A percentile compares a stretch with the other conserved stretches of the same genome.
Evolutionary conservation across 92 coral and sea anemone genomes (phyloP).

Genomic region (Zoanthus sansibaricus): DNA sequence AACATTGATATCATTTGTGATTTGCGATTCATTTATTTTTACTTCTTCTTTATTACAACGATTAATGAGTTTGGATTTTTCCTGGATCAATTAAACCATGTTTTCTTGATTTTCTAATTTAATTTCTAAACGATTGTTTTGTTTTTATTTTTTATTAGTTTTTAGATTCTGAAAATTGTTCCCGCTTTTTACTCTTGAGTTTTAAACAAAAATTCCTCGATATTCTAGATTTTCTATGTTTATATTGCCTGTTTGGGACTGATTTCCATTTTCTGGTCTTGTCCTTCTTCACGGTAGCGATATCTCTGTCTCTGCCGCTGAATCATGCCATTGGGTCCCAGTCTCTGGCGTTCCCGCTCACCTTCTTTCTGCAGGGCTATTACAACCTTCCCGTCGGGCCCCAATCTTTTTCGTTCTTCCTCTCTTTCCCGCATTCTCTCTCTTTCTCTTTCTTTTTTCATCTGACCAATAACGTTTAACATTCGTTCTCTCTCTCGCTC

Average conservation of each 20-base stretch:
- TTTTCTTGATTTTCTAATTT: too few species aligned
- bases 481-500: constrained; percentile 48
- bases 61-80: too few species aligned
- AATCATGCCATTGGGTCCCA: constrained; percentile 51
- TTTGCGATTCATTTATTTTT: too few species aligned
- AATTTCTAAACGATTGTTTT: too few species aligned
- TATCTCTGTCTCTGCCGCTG: constrained; percentile 75
- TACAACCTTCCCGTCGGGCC: constrained; percentile 41
- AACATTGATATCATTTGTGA: too few species aligned
- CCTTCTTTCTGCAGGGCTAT: constrained; percentile 71
- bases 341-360: constrained; percentile 69
- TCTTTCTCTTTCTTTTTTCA: constrained; percentile 55
- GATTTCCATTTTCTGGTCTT: neutral
- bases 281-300: constrained; percentile 66
- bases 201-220: neutral
- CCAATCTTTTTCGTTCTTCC: constrained; percentile 60
- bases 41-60: too few species aligned
- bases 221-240: neutral
- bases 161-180: neutral
- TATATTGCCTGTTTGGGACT: neutral
- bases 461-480: constrained; percentile 39
- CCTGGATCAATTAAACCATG: too few species aligned
- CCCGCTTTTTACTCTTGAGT: neutral
- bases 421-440: constrained; percentile 68
- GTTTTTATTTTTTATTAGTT: too few species aligned